Evolutionary conservation across 2,888 invertebrate genomes (phyloP), one percentile per base, ranked within the genome.

Genomic region (Calliscelio sp.): DNA sequence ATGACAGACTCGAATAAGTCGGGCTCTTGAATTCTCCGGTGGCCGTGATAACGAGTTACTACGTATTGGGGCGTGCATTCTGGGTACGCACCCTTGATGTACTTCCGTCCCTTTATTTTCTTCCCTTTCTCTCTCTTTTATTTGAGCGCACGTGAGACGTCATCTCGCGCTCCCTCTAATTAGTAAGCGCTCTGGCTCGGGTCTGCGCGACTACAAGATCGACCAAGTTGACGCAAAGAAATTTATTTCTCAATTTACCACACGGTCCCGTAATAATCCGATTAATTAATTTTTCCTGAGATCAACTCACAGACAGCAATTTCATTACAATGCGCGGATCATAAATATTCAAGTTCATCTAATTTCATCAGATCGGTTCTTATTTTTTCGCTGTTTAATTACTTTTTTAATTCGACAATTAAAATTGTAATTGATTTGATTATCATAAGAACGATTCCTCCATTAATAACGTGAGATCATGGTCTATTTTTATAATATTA

Each of bases 1-100:
- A 82, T 77, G 82, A 71, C 75, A 77, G 77, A 82, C 82, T 77
- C 75, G 49, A 81, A 75, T 81, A 77, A 82, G 63, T 65, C 71
- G 49, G 63, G 41, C 65, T 77, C 71, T 77, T 77, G 82, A 82
- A 70, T 82, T 77, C 55, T 70, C 63, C 22, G 53, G 75, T 74
- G 51, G 41, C 74, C 46, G 57, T 65, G 80, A 80, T 73, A 80
- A 80, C 66, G 73, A 80, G 65, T 80, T 14, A 41, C 28, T 38
- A n/a, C 38, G 63, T 61, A 78, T 78, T 18, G 68, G 46, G 53
- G 53, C 38, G 55, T 71, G 61, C 22, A 20, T 32, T 7, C 38
- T 35, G 10, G 65, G 35, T 32, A 14, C 38, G 59, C 59, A 63
- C 81, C 71, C 77, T 70, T 61, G 38, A 35, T 74, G 49, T 22